These are phyloP conservation scores for Molorchus minor DNA, from an alignment of 2,888 invertebrate genomes.

Conservation along the genomic window DNA sequence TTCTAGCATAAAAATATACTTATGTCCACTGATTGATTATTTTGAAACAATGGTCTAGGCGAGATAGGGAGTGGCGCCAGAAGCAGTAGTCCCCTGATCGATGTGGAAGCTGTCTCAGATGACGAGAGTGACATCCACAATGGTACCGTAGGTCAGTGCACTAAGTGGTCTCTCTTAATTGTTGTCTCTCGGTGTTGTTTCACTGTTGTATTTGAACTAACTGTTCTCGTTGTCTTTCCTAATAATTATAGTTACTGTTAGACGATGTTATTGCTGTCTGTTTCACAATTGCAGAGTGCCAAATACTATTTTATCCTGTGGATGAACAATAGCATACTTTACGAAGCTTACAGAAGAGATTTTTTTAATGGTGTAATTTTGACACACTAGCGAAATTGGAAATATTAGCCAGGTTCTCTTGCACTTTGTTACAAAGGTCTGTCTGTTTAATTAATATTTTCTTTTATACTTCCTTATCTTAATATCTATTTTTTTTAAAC, in stretches of 20 bases:
- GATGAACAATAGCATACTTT: too few relatives aligned
- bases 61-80: conserved; percentile 70
- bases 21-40: conserved; percentile 43
- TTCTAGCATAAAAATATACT: conserved; percentile 7
- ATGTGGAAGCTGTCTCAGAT: conserved; percentile 73
- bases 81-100: conserved; percentile 72
- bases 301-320: not conserved
- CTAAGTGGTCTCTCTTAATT: conserved; percentile 47
- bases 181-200: conserved; percentile 62
- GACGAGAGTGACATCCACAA: conserved; percentile 65
- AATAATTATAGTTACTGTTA: conserved; percentile 36
- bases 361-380: too few relatives aligned
- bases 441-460: too few relatives aligned
- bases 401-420: too few relatives aligned
- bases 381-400: too few relatives aligned
- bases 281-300: conserved; percentile 16
- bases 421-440: too few relatives aligned
- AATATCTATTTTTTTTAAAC: too few relatives aligned
- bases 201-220: conserved; percentile 53
- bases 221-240: conserved; percentile 49
- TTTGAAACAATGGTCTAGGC: conserved; percentile 62
- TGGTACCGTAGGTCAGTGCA: conserved; percentile 70
- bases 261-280: conserved; percentile 3
- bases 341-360: too few relatives aligned
- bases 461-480: too few relatives aligned